Conservation (phyloP, 2,797 vertebrate genomes). For the Ptychadena robeensis region DNA sequence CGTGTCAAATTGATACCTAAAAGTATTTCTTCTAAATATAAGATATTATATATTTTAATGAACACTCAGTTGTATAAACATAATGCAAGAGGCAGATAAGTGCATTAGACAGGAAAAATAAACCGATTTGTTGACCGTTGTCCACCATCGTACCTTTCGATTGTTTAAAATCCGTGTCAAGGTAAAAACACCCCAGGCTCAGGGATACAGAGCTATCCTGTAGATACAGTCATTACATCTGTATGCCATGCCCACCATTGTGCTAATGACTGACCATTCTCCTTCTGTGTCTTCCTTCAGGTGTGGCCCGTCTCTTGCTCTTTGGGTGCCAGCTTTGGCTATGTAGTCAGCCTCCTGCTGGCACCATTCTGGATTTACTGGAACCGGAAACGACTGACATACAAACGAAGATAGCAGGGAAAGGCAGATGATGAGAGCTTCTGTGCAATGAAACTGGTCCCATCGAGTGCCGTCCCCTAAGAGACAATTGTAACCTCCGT, state of each 20-base stretch:
- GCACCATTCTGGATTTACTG: slow-evolving; percentile 94
- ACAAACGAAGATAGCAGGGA: slow-evolving; percentile 91
- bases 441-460: not conserved
- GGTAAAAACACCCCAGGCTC: too few relatives aligned
- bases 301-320: slow-evolving; percentile 97
- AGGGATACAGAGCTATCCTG: not conserved
- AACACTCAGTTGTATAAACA: not conserved
- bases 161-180: too few relatives aligned
- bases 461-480: slow-evolving; percentile 63
- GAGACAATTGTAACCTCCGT: slow-evolving; percentile 74
- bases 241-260: slow-evolving; percentile 18
- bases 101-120: too few relatives aligned
- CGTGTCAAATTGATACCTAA: too few relatives aligned
- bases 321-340: slow-evolving; percentile 89
- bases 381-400: slow-evolving; percentile 93
- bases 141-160: not conserved
- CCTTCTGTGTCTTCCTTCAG: slow-evolving; percentile 71
- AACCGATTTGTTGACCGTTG: not conserved
- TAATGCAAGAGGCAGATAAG: not conserved
- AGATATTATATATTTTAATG: not conserved
- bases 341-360: slow-evolving; percentile 84
- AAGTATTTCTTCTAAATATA: not conserved
- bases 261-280: slow-evolving; percentile 34
- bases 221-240: not conserved
- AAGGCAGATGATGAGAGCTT: slow-evolving; percentile 66